phyloP scores from a whole-genome alignment of 2,113 vertebrate genomes.

The Chiloscyllium plagiosum region DNA sequence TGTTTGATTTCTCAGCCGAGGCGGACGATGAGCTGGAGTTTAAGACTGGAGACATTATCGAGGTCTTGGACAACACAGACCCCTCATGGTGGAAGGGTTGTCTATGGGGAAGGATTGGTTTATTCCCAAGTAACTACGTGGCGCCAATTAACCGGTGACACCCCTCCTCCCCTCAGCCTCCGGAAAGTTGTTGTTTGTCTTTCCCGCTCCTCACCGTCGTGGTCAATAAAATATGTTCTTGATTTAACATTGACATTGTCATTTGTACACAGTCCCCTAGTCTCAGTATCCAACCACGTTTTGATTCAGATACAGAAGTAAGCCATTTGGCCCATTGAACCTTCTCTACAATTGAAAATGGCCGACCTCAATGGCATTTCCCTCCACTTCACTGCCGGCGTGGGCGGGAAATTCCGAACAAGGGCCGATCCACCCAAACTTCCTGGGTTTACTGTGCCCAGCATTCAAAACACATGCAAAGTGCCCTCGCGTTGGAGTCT shows the following conservation, averaged over 20 bases:
- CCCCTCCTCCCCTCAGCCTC: too few relatives aligned
- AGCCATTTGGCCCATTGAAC: too few relatives aligned
- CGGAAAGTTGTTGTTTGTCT: too few relatives aligned
- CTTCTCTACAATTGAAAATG: too few relatives aligned
- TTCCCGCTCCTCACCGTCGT: neutral
- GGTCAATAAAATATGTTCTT: constrained; percentile 2
- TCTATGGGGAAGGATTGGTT: constrained; percentile 66
- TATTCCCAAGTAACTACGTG: constrained; percentile 89
- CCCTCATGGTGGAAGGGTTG: constrained; percentile 81
- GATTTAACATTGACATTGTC: neutral
- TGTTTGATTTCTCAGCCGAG: constrained; percentile 77
- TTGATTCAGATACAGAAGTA: too few relatives aligned
- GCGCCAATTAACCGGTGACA: constrained; percentile 53
- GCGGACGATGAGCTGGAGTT: constrained; percentile 84
- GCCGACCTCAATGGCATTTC: too few relatives aligned
- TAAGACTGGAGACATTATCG: constrained; percentile 69
- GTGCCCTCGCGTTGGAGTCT: neutral
- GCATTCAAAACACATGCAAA: neutral
- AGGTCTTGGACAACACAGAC: constrained; percentile 80
- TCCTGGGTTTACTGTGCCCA: neutral
- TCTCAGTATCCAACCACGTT: too few relatives aligned
- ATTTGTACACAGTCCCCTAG: neutral
- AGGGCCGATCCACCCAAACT: neutral
- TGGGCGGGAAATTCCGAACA: neutral
- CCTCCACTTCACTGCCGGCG: too few relatives aligned